Conservation (phyloP, 1,140 invertebrate genomes). For the Gryllus bimaculatus region DNA sequence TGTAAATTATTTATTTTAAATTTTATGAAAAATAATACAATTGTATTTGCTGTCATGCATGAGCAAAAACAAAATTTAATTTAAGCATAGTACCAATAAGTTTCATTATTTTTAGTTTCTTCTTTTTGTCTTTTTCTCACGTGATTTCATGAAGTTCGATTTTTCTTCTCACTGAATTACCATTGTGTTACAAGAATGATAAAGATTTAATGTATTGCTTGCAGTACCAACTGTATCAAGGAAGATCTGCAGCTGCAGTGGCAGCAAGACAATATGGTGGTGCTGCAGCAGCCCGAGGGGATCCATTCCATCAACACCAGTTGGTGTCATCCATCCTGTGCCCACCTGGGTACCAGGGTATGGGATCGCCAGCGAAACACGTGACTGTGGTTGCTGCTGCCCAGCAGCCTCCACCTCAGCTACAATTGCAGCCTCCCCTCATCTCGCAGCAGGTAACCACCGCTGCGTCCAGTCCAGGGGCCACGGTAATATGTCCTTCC, state of each 20-base stretch:
- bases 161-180: too few relatives aligned
- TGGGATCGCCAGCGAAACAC: slow-evolving; percentile 77
- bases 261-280: slow-evolving; percentile 48
- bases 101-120: too few relatives aligned
- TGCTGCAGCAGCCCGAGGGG: slow-evolving; percentile 46
- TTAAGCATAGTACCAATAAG: too few relatives aligned
- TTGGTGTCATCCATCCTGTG: slow-evolving; percentile 87
- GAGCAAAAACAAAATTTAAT: too few relatives aligned
- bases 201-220: slow-evolving; percentile 25
- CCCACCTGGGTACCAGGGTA: slow-evolving; percentile 70
- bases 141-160: too few relatives aligned
- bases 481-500: slow-evolving; percentile 3
- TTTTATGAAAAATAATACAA: background rate
- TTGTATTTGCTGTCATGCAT: background rate
- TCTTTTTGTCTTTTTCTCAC: too few relatives aligned
- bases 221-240: slow-evolving; percentile 83
- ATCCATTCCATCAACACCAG: slow-evolving; percentile 71
- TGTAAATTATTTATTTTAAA: background rate
- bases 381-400: slow-evolving; percentile 74
- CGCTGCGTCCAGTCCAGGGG: background rate
- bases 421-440: slow-evolving; percentile 59
- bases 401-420: slow-evolving; percentile 45
- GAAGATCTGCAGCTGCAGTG: slow-evolving; percentile 47
- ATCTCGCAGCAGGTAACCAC: slow-evolving; percentile 50
- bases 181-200: too few relatives aligned